phyloP scores from a whole-genome alignment of 2,113 vertebrate species.

The Corydoras maculifer region DNA sequence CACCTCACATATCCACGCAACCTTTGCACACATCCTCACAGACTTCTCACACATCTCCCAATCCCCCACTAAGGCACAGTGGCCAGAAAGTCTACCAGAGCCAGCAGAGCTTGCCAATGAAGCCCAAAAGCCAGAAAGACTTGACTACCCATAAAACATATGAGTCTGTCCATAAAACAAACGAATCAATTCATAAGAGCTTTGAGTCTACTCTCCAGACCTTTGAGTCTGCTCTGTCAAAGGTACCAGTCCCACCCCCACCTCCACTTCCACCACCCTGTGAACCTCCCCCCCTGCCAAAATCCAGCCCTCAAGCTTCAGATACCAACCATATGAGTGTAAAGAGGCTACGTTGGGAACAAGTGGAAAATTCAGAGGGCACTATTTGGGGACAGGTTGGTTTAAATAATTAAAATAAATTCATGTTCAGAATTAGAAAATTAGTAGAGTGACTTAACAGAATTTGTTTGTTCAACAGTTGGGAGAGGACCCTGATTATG shows the following conservation, averaged over 20 bases:
- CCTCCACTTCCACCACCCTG: conserved; percentile 53
- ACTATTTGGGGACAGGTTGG: conserved; percentile 85
- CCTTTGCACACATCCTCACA: conserved; percentile 52
- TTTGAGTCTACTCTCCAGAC: conserved; percentile 42
- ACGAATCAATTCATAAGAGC: conserved; percentile 41
- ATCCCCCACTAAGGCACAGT: conserved; percentile 61
- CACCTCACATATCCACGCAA: conserved; percentile 58
- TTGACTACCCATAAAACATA: conserved; percentile 44
- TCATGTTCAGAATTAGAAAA: no score
- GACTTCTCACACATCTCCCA: conserved; percentile 48
- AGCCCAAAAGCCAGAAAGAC: conserved; percentile 40
- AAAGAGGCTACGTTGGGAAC: conserved; percentile 83
- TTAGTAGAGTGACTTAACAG: no score
- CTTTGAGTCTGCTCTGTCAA: conserved; percentile 46
- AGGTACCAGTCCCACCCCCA: conserved; percentile 44
- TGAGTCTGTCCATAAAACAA: conserved; percentile 44
- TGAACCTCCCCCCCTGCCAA: conserved; percentile 51
- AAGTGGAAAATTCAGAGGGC: conserved; percentile 84
- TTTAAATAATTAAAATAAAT: no score
- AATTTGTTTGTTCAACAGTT: conserved; percentile 52
- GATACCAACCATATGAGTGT: conserved; percentile 84
- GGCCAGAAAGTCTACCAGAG: conserved; percentile 65
- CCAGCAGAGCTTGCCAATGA: conserved; percentile 40
- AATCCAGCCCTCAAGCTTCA: conserved; percentile 56
- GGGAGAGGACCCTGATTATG: conserved; percentile 78